Base-by-base conservation (phyloP, 2,113 vertebrate species). In the Catharus fuscescens region DNA sequence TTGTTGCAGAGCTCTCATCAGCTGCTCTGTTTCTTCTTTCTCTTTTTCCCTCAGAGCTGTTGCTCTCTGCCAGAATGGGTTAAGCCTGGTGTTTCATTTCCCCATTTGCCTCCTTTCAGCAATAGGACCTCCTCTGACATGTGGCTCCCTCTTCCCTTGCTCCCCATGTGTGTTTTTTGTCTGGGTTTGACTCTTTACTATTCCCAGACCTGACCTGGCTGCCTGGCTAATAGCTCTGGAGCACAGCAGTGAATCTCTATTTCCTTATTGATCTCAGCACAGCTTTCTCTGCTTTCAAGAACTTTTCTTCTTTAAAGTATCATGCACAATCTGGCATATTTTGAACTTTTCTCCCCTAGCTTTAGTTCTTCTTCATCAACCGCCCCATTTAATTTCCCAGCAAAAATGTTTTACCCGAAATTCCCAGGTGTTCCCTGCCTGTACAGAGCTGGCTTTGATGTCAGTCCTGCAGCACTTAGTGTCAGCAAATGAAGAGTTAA, bases 21-120 rank as follows among this genome's bases (percentile, higher is more conserved):
- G 31, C 36, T 0, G 0, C 56, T 53, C 18, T 54, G 42, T 92
- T 91, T 95, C 87, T 87, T 90, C 53, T 95, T 96, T 95, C 62
- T 76, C 38, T 88, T 94, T 87, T 74, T 94, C 70, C 67, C 47
- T 90, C 79, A 78, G n/a, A 94, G 56, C 74, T 86, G 79, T 80
- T 91, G 44, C 69, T 94, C 47, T 86, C 64, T 6, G 0, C 31
- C 31, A 64, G 64, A 42, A 28, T 0, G 2, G 56, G 48, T 83
- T 74, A 80, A 88, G 69, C 67, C 72, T 92, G 34, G 16, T 74
- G 60, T 93, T 95, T 94, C 82, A 11, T 95, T 95, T 96, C 90
- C 60, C 67, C 57, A 67, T 93, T 96, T 90, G 64, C 47, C 31
- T 74, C 23, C 65, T 93, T 82, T 88, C 21, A 64, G 72, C 54